Conservation (phyloP, 2,888 invertebrate species). For the Cacoxenus indagator region DNA sequence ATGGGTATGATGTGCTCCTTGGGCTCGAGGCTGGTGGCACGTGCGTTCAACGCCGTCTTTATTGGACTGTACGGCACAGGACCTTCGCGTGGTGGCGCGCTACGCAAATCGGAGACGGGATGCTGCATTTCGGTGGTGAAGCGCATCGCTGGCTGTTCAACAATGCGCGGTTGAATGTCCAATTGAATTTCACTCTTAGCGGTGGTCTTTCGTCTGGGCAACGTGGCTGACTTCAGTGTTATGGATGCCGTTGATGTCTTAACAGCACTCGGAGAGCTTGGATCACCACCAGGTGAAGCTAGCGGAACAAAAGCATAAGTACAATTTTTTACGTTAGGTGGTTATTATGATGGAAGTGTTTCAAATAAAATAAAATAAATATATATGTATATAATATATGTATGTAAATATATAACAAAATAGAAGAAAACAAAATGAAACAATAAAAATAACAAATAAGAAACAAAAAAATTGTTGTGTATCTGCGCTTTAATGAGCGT, state of each 20-base stretch:
- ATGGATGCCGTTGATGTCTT: conserved; percentile 78
- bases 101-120: conserved; percentile 71
- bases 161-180: conserved; percentile 71
- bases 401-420: conserved; percentile 10
- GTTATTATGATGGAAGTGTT: background rate
- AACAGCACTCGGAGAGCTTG: conserved; percentile 54
- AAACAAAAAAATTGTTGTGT: conserved; percentile 1
- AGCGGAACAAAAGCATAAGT: too few species aligned
- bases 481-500: background rate
- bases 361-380: background rate
- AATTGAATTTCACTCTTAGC: conserved; percentile 77
- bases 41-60: conserved; percentile 65
- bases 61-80: conserved; percentile 68
- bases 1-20: conserved; percentile 81
- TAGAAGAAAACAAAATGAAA: conserved; percentile 19
- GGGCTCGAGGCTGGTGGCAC: conserved; percentile 75
- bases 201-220: conserved; percentile 77
- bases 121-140: conserved; percentile 77
- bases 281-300: conserved; percentile 60
- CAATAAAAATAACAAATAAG: conserved; percentile 28
- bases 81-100: conserved; percentile 69
- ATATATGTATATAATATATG: background rate
- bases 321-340: background rate
- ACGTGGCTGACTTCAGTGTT: conserved; percentile 77
- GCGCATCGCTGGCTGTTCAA: conserved; percentile 70